Evolutionary conservation across 2,113 vertebrate species (phyloP).

Genomic region (Gnathonemus longibarbis): DNA sequence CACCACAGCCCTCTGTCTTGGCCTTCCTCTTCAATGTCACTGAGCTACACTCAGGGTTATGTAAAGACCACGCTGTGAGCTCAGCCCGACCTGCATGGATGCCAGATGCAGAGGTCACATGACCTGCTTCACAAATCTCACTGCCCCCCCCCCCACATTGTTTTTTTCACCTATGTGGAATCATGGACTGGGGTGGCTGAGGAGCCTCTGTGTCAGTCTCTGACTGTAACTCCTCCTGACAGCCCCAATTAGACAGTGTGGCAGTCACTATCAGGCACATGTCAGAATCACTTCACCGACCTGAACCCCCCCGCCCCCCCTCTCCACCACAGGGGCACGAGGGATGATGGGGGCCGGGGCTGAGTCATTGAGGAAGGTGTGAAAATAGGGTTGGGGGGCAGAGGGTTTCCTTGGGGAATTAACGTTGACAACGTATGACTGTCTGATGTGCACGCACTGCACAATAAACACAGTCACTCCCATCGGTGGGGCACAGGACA

Average conservation of each 20-base stretch:
- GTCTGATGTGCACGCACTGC: conserved; percentile 57
- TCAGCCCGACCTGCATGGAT: not conserved
- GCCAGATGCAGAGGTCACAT: not conserved
- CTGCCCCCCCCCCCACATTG: too few relatives aligned
- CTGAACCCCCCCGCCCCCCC: not conserved
- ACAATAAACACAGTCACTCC: conserved; percentile 33
- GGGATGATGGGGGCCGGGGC: not conserved
- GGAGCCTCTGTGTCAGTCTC: conserved; percentile 2
- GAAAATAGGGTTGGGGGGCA: conserved; percentile 16
- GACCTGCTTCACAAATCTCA: not conserved
- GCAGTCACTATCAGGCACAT: conserved; percentile 34
- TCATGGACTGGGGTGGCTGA: not conserved
- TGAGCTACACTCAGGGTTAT: not conserved
- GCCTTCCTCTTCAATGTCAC: not conserved
- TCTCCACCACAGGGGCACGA: not conserved
- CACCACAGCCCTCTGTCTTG: not conserved
- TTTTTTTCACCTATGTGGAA: not conserved
- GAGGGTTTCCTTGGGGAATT: conserved; percentile 48
- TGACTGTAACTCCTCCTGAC: conserved; percentile 38
- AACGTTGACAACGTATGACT: conserved; percentile 23
- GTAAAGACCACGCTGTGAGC: not conserved
- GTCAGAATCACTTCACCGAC: conserved; percentile 25
- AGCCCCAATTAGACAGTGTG: conserved; percentile 44
- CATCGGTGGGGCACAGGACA: conserved; percentile 48
- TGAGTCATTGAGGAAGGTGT: not conserved